Percentiles rank a stretch among this genome's conserved stretches.
Conservation (phyloP, 2,888 invertebrate species). For the Tipula vernalis region DNA sequence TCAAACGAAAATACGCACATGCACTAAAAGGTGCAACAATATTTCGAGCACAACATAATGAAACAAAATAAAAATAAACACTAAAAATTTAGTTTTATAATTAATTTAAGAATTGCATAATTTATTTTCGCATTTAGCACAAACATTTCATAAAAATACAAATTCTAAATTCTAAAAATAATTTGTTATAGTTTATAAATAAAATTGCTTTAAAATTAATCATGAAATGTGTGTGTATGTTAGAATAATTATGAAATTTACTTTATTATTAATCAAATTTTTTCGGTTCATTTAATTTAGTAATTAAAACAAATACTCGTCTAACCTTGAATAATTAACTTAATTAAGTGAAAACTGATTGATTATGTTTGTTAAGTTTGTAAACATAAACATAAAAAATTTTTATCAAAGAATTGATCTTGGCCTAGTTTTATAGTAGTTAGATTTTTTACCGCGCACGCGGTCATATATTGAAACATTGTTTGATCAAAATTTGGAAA, state of each 20-base stretch:
- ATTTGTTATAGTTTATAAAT: background rate
- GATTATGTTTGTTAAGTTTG: background rate
- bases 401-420: background rate
- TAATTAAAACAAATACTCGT: background rate
- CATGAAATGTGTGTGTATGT: background rate
- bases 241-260: no score
- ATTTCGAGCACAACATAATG: background rate
- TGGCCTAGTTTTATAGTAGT: background rate
- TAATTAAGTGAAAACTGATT: background rate
- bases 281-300: background rate
- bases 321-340: background rate
- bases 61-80: background rate
- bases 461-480: background rate
- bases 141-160: background rate
- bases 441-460: background rate
- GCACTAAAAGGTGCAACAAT: background rate
- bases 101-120: background rate
- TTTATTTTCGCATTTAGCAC: background rate
- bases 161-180: background rate
- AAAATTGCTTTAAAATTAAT: background rate
- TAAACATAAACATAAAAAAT: background rate
- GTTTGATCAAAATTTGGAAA: no score
- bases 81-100: background rate
- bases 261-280: background rate
- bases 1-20: background rate